Conservation (phyloP, 2,113 vertebrate genomes). For the Alligator sinensis region DNA sequence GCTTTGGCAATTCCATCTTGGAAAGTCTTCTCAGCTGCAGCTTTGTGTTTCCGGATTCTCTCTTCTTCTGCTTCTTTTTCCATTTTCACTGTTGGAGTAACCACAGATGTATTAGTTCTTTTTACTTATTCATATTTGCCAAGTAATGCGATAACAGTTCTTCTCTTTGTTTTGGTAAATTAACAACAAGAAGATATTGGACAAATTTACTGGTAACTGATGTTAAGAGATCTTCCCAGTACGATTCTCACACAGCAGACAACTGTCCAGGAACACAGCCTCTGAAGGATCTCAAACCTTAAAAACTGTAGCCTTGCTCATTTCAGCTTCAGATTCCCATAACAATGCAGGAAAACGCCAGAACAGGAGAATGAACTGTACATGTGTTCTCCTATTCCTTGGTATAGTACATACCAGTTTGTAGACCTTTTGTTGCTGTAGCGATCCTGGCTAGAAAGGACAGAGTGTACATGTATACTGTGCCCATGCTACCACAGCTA, state of each 20-base stretch:
- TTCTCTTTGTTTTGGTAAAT: not conserved
- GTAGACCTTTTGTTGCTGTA: not conserved
- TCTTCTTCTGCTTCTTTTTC: constrained; percentile 95
- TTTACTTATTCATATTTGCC: not conserved
- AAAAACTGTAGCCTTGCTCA: not conserved
- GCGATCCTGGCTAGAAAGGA: too few species aligned
- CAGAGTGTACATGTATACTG: too few species aligned
- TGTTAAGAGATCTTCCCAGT: not conserved
- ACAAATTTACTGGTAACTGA: not conserved
- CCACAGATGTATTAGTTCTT: not conserved
- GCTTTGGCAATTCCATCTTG: constrained; percentile 95
- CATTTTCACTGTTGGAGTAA: constrained; percentile 85
- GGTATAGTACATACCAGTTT: not conserved
- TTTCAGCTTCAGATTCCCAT: not conserved
- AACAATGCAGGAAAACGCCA: not conserved
- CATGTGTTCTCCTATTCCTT: not conserved
- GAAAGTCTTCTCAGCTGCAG: constrained; percentile 89
- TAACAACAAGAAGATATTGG: not conserved
- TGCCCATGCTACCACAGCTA: too few species aligned
- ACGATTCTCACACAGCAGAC: not conserved
- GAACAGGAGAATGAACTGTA: not conserved
- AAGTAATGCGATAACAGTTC: not conserved
- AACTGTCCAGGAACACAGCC: not conserved
- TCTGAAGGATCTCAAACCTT: not conserved
- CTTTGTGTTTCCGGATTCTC: constrained; percentile 89